phyloP scores from a whole-genome alignment of 30 jellyfish, hydroid and myxozoan species.

The Chrysaora quinquecirrha region DNA sequence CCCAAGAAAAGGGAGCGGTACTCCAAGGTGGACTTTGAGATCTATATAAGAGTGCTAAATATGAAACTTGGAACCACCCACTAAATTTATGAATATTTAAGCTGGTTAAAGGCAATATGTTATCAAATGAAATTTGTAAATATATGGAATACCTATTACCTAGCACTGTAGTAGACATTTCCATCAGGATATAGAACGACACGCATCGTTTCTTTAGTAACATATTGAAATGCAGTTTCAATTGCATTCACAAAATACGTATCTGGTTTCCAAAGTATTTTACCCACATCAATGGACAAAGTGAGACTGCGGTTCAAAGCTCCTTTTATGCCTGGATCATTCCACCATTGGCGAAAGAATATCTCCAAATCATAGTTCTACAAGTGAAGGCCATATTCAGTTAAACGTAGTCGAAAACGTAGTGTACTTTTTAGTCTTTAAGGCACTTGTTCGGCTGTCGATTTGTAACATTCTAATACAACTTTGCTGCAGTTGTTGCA shows the following conservation, averaged over 20 bases:
- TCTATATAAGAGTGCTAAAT: too few species aligned
- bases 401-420: not conserved
- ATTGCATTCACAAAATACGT: conserved; percentile 45
- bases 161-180: conserved; percentile 29
- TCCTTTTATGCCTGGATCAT: conserved; percentile 24
- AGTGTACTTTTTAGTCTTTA: too few species aligned
- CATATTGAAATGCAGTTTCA: conserved; percentile 26
- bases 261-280: conserved; percentile 35
- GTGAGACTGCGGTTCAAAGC: conserved; percentile 25
- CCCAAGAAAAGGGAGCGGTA: too few species aligned
- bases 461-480: too few species aligned
- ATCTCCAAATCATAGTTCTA: conserved; percentile 32
- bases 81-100: too few species aligned
- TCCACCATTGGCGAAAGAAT: conserved; percentile 64
- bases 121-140: too few species aligned
- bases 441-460: too few species aligned
- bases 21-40: too few species aligned
- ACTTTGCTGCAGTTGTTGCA: too few species aligned
- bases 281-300: conserved; percentile 19
- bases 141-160: too few species aligned
- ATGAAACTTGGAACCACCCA: too few species aligned
- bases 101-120: too few species aligned
- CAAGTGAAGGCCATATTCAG: not conserved
- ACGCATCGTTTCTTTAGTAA: conserved; percentile 32
- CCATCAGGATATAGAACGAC: conserved; percentile 39